Evolutionary conservation across 2,113 vertebrate genomes (phyloP), one percentile per base, ranked within the genome.

Genomic region (Ceratotherium simum): DNA sequence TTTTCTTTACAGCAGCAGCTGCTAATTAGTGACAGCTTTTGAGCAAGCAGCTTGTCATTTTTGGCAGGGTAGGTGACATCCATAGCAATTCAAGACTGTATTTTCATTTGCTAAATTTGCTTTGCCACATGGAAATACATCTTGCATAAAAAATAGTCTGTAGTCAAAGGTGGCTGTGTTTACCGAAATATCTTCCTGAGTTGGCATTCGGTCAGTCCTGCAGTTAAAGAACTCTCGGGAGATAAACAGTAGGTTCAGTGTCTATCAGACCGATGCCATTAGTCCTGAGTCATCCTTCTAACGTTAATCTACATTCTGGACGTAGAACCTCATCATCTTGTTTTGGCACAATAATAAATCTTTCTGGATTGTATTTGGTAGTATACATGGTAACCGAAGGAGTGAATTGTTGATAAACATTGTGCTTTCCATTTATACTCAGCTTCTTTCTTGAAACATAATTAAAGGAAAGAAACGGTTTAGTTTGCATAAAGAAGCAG

Each of bases 1-100:
- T 90, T 95, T 92, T 95, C 92, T 96, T 96, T 92, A 91, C 56
- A 94, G 84, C 90, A 93, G 96, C 95, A 96, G 84, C 95, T 97
- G 97, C 95, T 98, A 91, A 97, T 95, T 97, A 90, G 96, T 90
- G 95, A 96, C 97, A 97, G 94, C 81, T 97, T 98, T 67, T 92
- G 83, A 97, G 96, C 78, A 87, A 97, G 93, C 97, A 97, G 96
- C 97, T 89, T 96, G 97, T 96, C 87, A 92, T 89, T 96, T 96
- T 96, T 97, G 97, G 97, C 97, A 96, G 95, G 79, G 65, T 67
- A 17, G 83, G 79, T 91, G 69, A 79, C 96, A 93, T n/a, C 97
- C 90, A 31, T 83, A 87, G 72, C 54, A 84, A 89, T 87, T 72
- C 51, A 70, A 78, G 87, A 31, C 76, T 81, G 0, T 84, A 62